These are phyloP conservation scores for Sympetrum striolatum DNA, from an alignment of 2,888 invertebrate genomes.

Conservation along the genomic window DNA sequence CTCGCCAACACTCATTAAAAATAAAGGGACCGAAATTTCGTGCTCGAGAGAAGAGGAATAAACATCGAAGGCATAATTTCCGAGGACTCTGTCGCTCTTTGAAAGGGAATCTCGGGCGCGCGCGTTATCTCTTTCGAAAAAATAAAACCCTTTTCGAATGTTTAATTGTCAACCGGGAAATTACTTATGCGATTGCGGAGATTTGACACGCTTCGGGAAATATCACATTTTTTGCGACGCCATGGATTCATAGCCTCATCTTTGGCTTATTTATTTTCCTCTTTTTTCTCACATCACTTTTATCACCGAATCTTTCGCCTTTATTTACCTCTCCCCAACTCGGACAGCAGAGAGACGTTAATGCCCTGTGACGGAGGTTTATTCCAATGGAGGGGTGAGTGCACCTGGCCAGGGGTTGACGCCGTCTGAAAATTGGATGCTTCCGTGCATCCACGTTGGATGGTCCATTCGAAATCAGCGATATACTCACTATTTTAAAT, in stretches of 20 bases:
- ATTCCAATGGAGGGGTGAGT: neutral
- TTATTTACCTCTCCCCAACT: neutral
- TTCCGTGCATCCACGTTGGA: too few relatives aligned
- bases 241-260: neutral
- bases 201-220: neutral
- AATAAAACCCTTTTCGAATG: neutral
- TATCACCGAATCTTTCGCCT: too few relatives aligned
- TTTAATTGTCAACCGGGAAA: neutral
- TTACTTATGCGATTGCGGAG: neutral
- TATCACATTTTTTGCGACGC: neutral
- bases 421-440: too few relatives aligned
- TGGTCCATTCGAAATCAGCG: too few relatives aligned
- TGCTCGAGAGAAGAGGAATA: neutral
- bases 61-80: neutral
- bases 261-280: neutral
- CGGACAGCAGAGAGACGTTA: neutral
- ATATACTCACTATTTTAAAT: too few relatives aligned
- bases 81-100: neutral
- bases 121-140: neutral
- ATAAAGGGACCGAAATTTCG: too few relatives aligned
- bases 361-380: conserved; percentile 10
- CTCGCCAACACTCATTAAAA: too few relatives aligned
- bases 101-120: neutral
- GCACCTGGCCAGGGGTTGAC: too few relatives aligned
- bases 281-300: neutral